Conservation (phyloP, 2,797 vertebrate species). For the Liasis olivaceus region DNA sequence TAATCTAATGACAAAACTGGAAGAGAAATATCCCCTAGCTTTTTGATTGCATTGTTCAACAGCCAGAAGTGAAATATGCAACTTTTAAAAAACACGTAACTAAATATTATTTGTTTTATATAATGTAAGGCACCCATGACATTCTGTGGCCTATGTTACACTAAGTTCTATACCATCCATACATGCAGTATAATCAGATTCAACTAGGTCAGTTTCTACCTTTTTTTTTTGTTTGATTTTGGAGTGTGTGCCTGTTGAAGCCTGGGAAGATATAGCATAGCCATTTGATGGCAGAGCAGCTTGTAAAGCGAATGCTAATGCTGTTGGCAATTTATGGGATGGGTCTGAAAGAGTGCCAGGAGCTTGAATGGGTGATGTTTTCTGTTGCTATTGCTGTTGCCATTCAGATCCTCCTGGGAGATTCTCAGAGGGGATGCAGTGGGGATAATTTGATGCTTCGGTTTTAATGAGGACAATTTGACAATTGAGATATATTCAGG, state of each 20-base stretch:
- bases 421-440: slow-evolving; percentile 29
- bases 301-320: not conserved
- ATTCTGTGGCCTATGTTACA: not conserved
- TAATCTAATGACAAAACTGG: not conserved
- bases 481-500: slow-evolving; percentile 27
- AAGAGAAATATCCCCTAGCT: not conserved
- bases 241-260: not conserved
- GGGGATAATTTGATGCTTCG: slow-evolving; percentile 53
- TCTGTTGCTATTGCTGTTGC: not conserved
- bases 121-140: not conserved
- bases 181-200: not conserved
- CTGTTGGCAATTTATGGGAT: not conserved
- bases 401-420: not conserved
- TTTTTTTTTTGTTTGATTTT: not conserved
- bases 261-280: not conserved
- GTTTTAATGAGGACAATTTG: slow-evolving; percentile 42
- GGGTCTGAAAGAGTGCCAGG: not conserved
- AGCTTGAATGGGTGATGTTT: not conserved
- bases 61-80: not conserved
- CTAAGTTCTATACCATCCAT: not conserved
- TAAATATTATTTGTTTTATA: not conserved
- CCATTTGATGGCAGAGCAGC: not conserved
- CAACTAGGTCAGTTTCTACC: not conserved
- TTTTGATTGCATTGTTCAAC: not conserved
- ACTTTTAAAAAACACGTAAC: not conserved